Evolutionary conservation across 2,888 invertebrate species (phyloP), one percentile per base, ranked within the genome.

Genomic region (Noctua janthe): DNA sequence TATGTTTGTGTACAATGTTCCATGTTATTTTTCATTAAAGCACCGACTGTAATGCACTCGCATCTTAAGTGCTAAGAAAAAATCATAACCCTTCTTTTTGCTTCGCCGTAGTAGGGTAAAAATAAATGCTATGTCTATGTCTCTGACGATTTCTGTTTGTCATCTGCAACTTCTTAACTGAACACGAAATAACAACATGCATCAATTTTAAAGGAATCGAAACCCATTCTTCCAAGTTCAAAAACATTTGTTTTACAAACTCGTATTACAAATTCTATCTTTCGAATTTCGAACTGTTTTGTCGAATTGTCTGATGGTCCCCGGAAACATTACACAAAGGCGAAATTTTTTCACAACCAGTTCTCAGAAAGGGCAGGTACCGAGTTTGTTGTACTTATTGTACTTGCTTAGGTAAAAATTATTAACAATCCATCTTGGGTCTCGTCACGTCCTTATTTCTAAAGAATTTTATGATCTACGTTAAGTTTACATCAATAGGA

Each of bases 401-500:
- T 89, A 89, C 81, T 85, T 80, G 75, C 62, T 74, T 81, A 82
- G 80, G 88, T 85, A 89, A 85, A 80, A 78, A 81, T 74, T 76
- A 88, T 82, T 81, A 88, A 88, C 89, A 87, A 86, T 89, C 83
- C 80, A 73, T 81, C 78, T 82, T 49, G 86, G 88, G 82, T 78
- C 80, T 75, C 77, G 47, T 49, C 35, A 29, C 66, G 73, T 76
- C 81, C 78, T 82, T 84, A 66, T 81, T 85, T 85, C 71, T 80
- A 86, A 80, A 49, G 82, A 83, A 82, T 89, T 89, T 88, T 89
- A 89, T 89, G 89, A 89, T 89, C 89, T 89, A 89, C 87, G 83
- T 87, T 78, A 76, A 81, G 82, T 84, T 88, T 76, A 85, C 80
- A 77, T 83, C 72, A 77, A 84, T 82, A 84, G 83, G 82, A 89